Conservation (phyloP, 2,888 invertebrate genomes). For the Horisme vitalbata region DNA sequence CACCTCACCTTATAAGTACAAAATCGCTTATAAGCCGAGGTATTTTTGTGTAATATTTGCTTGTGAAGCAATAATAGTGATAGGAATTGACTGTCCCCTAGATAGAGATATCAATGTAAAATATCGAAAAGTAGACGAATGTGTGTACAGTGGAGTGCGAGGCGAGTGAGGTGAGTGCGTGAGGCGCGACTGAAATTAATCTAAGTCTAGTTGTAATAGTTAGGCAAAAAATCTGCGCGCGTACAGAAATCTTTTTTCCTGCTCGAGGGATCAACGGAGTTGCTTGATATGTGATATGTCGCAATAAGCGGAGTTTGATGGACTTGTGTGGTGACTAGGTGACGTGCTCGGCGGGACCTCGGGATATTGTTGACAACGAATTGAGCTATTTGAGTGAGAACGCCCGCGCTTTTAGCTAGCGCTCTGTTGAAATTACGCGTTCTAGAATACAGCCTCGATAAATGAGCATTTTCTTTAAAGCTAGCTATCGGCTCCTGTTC, state of each 20-base stretch:
- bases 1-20: constrained; percentile 35
- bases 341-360: constrained; percentile 52
- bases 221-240: constrained; percentile 56
- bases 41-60: constrained; percentile 42
- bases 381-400: constrained; percentile 44
- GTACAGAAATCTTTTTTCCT: constrained; percentile 57
- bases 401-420: constrained; percentile 44
- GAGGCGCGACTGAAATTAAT: constrained; percentile 53
- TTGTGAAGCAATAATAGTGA: constrained; percentile 57
- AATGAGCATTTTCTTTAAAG: not conserved
- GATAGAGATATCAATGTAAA: constrained; percentile 72
- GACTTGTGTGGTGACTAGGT: constrained; percentile 32
- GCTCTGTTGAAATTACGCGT: not conserved
- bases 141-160: constrained; percentile 53
- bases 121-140: constrained; percentile 67
- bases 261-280: constrained; percentile 74
- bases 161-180: constrained; percentile 51
- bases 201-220: constrained; percentile 78
- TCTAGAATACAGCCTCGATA: not conserved
- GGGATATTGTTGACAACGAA: constrained; percentile 73
- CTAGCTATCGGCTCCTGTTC: not conserved
- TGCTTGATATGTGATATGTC: constrained; percentile 71
- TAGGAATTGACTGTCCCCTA: constrained; percentile 75
- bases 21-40: constrained; percentile 34
- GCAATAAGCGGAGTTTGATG: constrained; percentile 60